Evolutionary conservation across 2,888 invertebrate genomes (phyloP).

Genomic region (Thereva nobilitata): DNA sequence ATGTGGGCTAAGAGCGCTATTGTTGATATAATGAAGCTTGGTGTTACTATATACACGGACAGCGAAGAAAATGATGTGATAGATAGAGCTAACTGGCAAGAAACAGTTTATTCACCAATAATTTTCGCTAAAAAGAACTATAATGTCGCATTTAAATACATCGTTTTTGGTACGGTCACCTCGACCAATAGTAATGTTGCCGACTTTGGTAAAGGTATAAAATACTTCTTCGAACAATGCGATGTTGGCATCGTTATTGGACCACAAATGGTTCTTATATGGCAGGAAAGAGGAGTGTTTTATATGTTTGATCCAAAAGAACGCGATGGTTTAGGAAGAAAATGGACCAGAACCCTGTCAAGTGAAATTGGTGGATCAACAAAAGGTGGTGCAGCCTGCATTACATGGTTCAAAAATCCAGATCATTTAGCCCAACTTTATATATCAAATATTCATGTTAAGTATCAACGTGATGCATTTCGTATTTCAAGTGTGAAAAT

Average conservation of each 20-base stretch:
- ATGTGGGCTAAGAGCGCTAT: slow-evolving; percentile 55
- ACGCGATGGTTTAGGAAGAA: slow-evolving; percentile 49
- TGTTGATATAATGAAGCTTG: slow-evolving; percentile 53
- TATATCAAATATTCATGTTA: slow-evolving; percentile 52
- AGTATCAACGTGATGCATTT: slow-evolving; percentile 49
- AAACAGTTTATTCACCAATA: slow-evolving; percentile 25
- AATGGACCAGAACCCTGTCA: slow-evolving; percentile 43
- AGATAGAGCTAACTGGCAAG: slow-evolving; percentile 38
- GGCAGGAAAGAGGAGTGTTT: slow-evolving; percentile 55
- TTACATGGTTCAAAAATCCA: slow-evolving; percentile 53
- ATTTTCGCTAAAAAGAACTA: slow-evolving; percentile 34
- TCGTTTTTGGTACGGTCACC: slow-evolving; percentile 50
- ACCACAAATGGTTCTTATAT: slow-evolving; percentile 55
- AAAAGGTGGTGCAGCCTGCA: slow-evolving; percentile 53
- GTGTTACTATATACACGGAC: slow-evolving; percentile 52
- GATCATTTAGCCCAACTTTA: slow-evolving; percentile 54
- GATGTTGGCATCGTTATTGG: slow-evolving; percentile 56
- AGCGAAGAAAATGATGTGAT: slow-evolving; percentile 36
- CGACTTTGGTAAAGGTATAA: slow-evolving; percentile 50
- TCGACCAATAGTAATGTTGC: not conserved
- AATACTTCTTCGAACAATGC: slow-evolving; percentile 52
- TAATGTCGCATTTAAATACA: slow-evolving; percentile 43
- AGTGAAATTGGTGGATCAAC: slow-evolving; percentile 5
- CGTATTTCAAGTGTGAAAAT: slow-evolving; percentile 54
- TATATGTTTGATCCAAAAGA: slow-evolving; percentile 60